Percentiles rank a stretch among this genome's conserved stretches.
These are phyloP conservation scores for Oophaga pumilio DNA, from an alignment of 2,113 vertebrate genomes.

Conservation along the genomic window DNA sequence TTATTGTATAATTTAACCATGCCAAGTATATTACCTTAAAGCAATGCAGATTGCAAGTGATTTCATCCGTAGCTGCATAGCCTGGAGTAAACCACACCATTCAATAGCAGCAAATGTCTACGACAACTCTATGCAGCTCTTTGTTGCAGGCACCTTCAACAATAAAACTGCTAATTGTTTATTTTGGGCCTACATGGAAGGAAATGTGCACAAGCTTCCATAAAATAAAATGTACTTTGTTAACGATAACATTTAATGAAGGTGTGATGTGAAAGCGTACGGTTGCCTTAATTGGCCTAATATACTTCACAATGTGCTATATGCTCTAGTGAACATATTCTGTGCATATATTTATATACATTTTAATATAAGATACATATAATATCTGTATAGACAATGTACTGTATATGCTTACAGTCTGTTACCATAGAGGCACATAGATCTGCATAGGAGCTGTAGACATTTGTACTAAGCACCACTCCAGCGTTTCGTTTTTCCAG, in stretches of 20 bases:
- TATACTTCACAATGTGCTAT: not conserved
- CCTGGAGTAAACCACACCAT: slow-evolving; percentile 25
- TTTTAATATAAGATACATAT: not conserved
- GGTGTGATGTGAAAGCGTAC: slow-evolving; percentile 38
- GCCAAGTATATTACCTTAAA: not conserved
- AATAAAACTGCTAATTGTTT: slow-evolving; percentile 39
- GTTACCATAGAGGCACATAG: too few relatives aligned
- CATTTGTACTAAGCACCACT: too few relatives aligned
- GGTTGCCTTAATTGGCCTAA: slow-evolving; percentile 19
- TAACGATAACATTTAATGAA: slow-evolving; percentile 33
- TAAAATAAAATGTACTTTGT: slow-evolving; percentile 40
- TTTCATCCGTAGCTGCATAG: slow-evolving; percentile 27
- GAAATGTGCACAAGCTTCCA: slow-evolving; percentile 37
- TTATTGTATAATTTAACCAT: slow-evolving; percentile 21
- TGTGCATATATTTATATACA: not conserved
- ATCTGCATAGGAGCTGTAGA: too few relatives aligned
- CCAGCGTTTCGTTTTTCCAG: too few relatives aligned
- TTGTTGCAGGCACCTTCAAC: slow-evolving; percentile 43
- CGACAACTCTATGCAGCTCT: slow-evolving; percentile 1
- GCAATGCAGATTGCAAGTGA: slow-evolving; percentile 12
- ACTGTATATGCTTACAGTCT: too few relatives aligned
- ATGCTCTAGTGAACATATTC: not conserved
- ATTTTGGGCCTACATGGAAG: slow-evolving; percentile 33
- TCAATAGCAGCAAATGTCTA: slow-evolving; percentile 1
- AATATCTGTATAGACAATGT: too few relatives aligned